Base-by-base conservation (phyloP, 2,888 invertebrate species). In the Oscheius sp. region DNA sequence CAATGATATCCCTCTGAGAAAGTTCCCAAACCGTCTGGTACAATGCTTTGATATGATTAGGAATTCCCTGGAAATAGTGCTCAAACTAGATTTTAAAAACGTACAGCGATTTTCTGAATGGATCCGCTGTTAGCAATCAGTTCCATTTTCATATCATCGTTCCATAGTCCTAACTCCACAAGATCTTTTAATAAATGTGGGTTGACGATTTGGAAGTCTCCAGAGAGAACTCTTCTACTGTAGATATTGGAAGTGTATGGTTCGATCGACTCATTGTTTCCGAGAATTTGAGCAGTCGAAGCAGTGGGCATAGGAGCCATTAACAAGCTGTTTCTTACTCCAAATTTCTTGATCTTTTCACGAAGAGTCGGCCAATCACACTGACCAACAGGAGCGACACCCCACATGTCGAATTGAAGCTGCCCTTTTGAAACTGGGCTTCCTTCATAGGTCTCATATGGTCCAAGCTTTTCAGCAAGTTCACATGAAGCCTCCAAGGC, bases 241-340 rank as follows among this genome's bases (percentile, higher is more conserved):
- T 97, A 98, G 81, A 98, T 94, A 87, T 98, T 98, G 37, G 94
- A 95, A 0, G 96, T 97, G 88, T 96, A 98, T 0, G 98, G 94
- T 88, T 98, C 98, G 85, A 96, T 93, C 0, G 96, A 94, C 88
- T 98, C 97, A 87, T 97, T 98, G 87, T 98, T 99, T 20, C 98
- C 98, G 50, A 98, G 91, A 86, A 99, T 99, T 89, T 98, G 97
- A 2, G 98, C 97, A 0, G 97, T 98, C 0, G 96, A 96, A 8
- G 97, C 96, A 4, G 97, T 98, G 0, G 97, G 97, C 97, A 98
- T 98, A 0, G 96, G 96, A 0, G 97, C 96, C 74, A 97, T 81
- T 23, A 98, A 89, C 31, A 96, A 89, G 1, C 96, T 96, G 89
- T 98, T 98, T 68, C 97, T 90, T 0, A 97, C 89, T 10, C 98